phyloP scores from a whole-genome alignment of 2,888 invertebrate species.

The Campoplex nolae region DNA sequence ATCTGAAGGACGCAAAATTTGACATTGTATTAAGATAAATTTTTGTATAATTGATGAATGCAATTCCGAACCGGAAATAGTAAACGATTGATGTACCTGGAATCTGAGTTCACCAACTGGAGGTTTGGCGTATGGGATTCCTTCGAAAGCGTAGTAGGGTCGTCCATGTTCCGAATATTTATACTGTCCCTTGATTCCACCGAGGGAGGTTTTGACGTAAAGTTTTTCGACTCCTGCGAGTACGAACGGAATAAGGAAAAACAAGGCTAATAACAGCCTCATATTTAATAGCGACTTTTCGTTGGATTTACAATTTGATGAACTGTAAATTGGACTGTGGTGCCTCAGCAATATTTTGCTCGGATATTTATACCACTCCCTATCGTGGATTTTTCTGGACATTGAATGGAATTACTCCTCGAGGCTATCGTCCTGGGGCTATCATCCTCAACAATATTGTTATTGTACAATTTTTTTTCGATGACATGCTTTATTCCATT shows the following conservation, averaged over 20 bases:
- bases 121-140: constrained; percentile 79
- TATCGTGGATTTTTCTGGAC: constrained; percentile 2
- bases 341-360: not conserved
- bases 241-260: constrained; percentile 65
- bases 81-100: constrained; percentile 70
- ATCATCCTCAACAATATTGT: constrained; percentile 26
- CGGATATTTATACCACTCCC: constrained; percentile 55
- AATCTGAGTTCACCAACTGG: constrained; percentile 78
- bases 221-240: constrained; percentile 70
- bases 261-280: constrained; percentile 61
- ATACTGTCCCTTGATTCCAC: constrained; percentile 76
- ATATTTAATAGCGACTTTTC: constrained; percentile 33
- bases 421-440: constrained; percentile 43
- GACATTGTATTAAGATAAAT: not conserved
- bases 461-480: not conserved
- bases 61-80: not conserved
- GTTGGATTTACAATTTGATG: constrained; percentile 1
- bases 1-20: not conserved
- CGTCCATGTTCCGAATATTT: constrained; percentile 76
- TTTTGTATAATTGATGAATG: not conserved
- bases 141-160: constrained; percentile 78
- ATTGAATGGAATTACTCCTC: not conserved
- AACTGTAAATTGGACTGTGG: constrained; percentile 30
- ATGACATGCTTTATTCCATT: constrained; percentile 17
- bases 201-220: constrained; percentile 74